These are phyloP conservation scores for Andricus quercusramuli DNA, from an alignment of 2,888 invertebrate genomes.

Conservation along the genomic window DNA sequence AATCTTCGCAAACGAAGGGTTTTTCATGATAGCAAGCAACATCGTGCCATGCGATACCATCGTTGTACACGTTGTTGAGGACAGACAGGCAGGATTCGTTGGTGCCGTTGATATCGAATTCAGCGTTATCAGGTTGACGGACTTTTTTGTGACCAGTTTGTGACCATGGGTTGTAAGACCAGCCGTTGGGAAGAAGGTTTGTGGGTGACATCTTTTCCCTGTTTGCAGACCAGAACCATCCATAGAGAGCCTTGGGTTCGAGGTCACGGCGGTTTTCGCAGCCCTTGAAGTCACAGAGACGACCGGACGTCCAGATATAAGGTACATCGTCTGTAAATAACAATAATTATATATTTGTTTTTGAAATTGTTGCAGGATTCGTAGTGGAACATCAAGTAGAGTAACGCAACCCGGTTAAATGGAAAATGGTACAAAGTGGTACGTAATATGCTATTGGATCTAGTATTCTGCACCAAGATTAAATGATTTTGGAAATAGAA, in stretches of 20 bases:
- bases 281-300: conserved; percentile 95
- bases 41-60: conserved; percentile 96
- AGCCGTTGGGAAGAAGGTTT: conserved; percentile 85
- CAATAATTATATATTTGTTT: neutral
- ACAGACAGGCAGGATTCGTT: conserved; percentile 92
- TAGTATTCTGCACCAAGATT: too few species aligned
- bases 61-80: conserved; percentile 95
- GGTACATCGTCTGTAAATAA: conserved; percentile 87
- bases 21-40: conserved; percentile 96
- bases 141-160: conserved; percentile 94
- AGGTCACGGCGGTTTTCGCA: conserved; percentile 92
- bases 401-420: too few species aligned
- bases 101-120: conserved; percentile 93
- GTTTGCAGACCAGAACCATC: conserved; percentile 97
- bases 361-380: neutral
- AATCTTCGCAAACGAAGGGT: conserved; percentile 94
- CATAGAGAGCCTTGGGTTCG: conserved; percentile 91
- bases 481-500: too few species aligned
- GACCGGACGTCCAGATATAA: conserved; percentile 96
- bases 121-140: conserved; percentile 94
- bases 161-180: conserved; percentile 94
- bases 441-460: too few species aligned
- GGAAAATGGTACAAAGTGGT: too few species aligned
- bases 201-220: conserved; percentile 92
- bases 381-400: neutral